Percentiles rank a stretch among this genome's conserved stretches.
These are phyloP conservation scores for Limosa lapponica DNA, from an alignment of 2,797 vertebrate genomes.

Conservation along the genomic window DNA sequence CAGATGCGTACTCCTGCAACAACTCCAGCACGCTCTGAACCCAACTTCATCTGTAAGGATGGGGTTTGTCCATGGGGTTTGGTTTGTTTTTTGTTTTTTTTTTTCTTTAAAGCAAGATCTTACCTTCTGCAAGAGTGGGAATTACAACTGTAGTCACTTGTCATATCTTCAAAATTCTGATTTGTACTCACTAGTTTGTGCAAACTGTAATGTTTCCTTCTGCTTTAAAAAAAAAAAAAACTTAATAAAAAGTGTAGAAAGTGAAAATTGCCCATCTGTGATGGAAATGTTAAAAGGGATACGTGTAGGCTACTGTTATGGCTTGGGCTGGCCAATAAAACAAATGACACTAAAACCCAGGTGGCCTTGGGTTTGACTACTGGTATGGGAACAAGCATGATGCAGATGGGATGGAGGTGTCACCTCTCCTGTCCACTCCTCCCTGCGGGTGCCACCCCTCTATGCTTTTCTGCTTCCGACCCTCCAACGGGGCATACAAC, in stretches of 20 bases:
- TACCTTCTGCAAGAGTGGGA: background rate
- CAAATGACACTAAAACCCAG: background rate
- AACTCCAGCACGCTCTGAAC: no score
- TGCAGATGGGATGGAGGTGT: background rate
- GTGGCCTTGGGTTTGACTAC: background rate
- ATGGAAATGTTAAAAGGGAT: background rate
- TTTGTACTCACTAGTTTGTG: background rate
- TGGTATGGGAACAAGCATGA: background rate
- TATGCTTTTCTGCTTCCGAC: background rate
- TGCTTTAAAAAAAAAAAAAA: background rate
- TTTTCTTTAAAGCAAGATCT: background rate
- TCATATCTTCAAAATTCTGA: background rate
- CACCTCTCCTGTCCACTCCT: background rate
- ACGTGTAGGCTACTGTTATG: background rate
- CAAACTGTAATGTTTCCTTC: background rate
- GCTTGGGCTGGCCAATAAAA: background rate
- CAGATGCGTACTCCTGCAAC: no score
- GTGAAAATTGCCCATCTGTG: background rate
- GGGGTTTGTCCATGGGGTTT: background rate
- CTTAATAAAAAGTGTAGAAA: background rate
- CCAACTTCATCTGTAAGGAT: background rate
- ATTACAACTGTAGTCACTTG: background rate
- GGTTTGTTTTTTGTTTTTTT: background rate
- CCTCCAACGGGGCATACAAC: background rate
- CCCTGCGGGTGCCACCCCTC: background rate